Base-by-base conservation (phyloP, 2,113 vertebrate species). In the Ciconia maguari region DNA sequence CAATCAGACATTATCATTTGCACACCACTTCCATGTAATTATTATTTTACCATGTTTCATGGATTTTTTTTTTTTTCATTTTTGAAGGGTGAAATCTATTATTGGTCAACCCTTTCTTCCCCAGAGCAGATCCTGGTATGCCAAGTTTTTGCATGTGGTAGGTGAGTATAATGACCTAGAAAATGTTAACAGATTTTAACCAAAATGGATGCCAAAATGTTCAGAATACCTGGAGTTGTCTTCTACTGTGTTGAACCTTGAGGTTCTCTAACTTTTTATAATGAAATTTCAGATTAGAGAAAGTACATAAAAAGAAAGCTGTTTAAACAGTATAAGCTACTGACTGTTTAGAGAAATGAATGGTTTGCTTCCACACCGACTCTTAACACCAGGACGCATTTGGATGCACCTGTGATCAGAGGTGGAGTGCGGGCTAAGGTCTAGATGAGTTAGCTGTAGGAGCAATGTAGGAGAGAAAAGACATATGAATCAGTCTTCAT, bases 1-100 rank as follows among this genome's bases (percentile, higher is more conserved):
- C 96, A 97, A 95, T 98, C 97, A 97, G 94, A 96, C 65, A 54
- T 97, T 97, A 97, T 97, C 54, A 87, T 97, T 95, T 95, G 92
- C 80, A 95, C 87, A 96, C 69, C 48, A 77, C 24, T 94, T 96
- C 90, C 85, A 78, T 80, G 55, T 95, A 97, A 97, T 98, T 97
- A 92, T 95, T 94, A 95, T 82, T 97, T 95, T 96, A 95, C 74
- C 15, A 19, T 90, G 75, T 96, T 96, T 97, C 90, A 89, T 71
- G 42, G 58, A 60, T 20, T 12, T 36, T 68, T 82, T 71, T 90
- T 94, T 87, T 75, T 83, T 75, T 38, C 32, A 69, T 74, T 95
- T 96, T 92, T 96, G 64, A 96, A 57, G 74, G 32, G 55, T 89
- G 74, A 97, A 97, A 93, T 96, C 49, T 84, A 96, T 70, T 89